phyloP scores from a whole-genome alignment of 2,888 invertebrate species.

The Spatulosminthurus flaviceps region DNA sequence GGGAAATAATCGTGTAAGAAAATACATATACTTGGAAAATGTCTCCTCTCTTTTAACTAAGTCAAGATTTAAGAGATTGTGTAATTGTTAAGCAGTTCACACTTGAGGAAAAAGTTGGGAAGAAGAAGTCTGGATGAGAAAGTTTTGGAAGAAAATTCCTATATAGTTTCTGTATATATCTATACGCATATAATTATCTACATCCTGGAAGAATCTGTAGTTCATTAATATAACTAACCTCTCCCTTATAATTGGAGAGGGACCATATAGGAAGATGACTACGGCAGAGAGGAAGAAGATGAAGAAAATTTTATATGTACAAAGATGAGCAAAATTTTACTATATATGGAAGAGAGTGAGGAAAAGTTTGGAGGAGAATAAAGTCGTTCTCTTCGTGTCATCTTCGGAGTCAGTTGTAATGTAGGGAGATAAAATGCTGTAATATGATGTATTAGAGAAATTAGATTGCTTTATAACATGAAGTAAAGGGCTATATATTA shows the following conservation, averaged over 20 bases:
- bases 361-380: slow-evolving; percentile 34
- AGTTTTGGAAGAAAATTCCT: not conserved
- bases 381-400: slow-evolving; percentile 38
- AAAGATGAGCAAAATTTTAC: not conserved
- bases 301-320: not conserved
- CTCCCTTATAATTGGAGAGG: not conserved
- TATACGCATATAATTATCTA: too few species aligned
- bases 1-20: not conserved
- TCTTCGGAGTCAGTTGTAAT: slow-evolving; percentile 27
- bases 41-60: slow-evolving; percentile 1
- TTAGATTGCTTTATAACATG: slow-evolving; percentile 51
- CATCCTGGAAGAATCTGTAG: not conserved
- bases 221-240: not conserved
- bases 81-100: slow-evolving; percentile 21
- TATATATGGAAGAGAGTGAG: not conserved
- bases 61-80: slow-evolving; percentile 9
- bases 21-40: slow-evolving; percentile 4
- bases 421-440: slow-evolving; percentile 46
- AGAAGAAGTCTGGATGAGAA: not conserved
- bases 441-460: slow-evolving; percentile 49
- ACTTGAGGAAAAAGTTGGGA: slow-evolving; percentile 1
- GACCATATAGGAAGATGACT: not conserved
- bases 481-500: slow-evolving; percentile 45
- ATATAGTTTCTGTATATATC: too few species aligned
- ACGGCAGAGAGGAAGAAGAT: not conserved